phyloP scores from a whole-genome alignment of 2,113 vertebrate genomes.

The Ammodytes marinus region DNA sequence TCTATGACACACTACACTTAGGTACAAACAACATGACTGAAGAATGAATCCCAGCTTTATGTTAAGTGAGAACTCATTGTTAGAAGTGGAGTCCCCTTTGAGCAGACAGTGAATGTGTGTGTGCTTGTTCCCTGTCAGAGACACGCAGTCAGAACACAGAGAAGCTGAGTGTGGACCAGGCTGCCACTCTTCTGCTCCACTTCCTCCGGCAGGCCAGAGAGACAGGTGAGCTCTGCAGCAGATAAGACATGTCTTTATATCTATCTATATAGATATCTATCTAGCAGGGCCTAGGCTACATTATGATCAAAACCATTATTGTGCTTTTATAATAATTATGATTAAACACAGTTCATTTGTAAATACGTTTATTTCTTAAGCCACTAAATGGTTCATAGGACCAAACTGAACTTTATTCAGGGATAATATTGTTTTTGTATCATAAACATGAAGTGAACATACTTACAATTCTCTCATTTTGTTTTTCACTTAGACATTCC shows the following conservation, averaged over 20 bases:
- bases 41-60: neutral
- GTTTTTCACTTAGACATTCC: too few relatives aligned
- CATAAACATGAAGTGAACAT: too few relatives aligned
- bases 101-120: neutral
- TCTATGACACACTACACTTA: conserved; percentile 86
- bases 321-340: too few relatives aligned
- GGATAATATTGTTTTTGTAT: too few relatives aligned
- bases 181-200: conserved; percentile 85
- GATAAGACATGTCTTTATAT: too few relatives aligned
- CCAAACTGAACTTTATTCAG: too few relatives aligned
- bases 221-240: conserved; percentile 80
- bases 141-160: conserved; percentile 88
- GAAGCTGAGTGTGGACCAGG: conserved; percentile 88
- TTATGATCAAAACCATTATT: too few relatives aligned
- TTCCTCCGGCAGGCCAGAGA: conserved; percentile 86
- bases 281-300: neutral
- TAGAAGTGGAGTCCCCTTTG: neutral
- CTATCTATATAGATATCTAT: neutral
- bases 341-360: too few relatives aligned
- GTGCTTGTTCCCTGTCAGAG: conserved; percentile 80
- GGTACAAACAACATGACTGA: conserved; percentile 76
- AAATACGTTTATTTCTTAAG: too few relatives aligned
- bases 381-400: too few relatives aligned
- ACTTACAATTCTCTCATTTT: too few relatives aligned
- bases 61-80: neutral